These are phyloP conservation scores for Chalcis sispes DNA, from an alignment of 2,888 invertebrate species.

Conservation along the genomic window DNA sequence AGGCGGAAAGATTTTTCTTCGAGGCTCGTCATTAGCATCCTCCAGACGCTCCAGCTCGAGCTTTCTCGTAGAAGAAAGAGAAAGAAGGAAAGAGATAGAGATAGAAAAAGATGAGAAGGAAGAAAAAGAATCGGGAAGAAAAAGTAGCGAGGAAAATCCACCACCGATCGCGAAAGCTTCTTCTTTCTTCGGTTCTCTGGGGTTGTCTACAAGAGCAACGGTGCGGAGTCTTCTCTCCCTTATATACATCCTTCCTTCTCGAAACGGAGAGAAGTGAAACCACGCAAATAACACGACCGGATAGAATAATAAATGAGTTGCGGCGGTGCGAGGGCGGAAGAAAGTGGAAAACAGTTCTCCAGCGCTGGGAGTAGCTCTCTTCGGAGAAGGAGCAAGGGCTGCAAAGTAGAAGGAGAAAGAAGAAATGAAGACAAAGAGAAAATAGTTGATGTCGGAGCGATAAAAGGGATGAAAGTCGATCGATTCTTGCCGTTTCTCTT, in stretches of 20 bases:
- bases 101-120: background rate
- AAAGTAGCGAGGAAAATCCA: background rate
- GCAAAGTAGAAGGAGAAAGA: slow-evolving; percentile 2
- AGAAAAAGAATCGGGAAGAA: slow-evolving; percentile 3
- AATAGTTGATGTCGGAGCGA: slow-evolving; percentile 49
- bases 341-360: slow-evolving; percentile 63
- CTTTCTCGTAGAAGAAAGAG: background rate
- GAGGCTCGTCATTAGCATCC: slow-evolving; percentile 52
- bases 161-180: too few relatives aligned
- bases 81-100: background rate
- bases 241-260: too few relatives aligned
- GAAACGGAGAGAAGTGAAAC: too few relatives aligned
- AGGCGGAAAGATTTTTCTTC: slow-evolving; percentile 39
- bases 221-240: too few relatives aligned
- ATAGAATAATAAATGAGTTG: slow-evolving; percentile 71
- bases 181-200: slow-evolving; percentile 16
- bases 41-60: slow-evolving; percentile 4
- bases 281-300: slow-evolving; percentile 69
- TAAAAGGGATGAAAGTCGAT: slow-evolving; percentile 56
- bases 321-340: slow-evolving; percentile 52
- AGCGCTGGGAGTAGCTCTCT: slow-evolving; percentile 1
- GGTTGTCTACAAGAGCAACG: too few relatives aligned
- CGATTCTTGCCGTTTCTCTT: slow-evolving; percentile 57
- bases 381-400: background rate
- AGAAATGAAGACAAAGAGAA: slow-evolving; percentile 33